Evolutionary conservation across 2,888 invertebrate species (phyloP).

Genomic region (Oasisia sp.): DNA sequence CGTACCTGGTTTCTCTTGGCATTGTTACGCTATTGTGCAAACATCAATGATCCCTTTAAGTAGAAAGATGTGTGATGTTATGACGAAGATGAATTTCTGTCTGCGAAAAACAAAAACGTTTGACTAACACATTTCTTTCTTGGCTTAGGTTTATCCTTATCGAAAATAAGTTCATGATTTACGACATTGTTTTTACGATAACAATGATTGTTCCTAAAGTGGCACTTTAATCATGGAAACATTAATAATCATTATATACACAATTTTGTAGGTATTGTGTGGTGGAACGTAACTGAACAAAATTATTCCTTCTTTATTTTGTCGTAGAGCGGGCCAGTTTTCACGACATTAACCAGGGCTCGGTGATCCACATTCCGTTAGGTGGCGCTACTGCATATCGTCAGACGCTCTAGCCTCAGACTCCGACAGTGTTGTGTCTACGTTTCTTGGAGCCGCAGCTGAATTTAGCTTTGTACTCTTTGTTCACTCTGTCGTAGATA

Average conservation of each 20-base stretch:
- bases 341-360: background rate
- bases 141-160: background rate
- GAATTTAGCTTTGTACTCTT: too few species aligned
- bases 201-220: background rate
- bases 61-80: too few species aligned
- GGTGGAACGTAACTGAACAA: background rate
- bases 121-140: background rate
- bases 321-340: background rate
- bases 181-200: slow-evolving; percentile 1
- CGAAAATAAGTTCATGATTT: background rate
- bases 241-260: background rate
- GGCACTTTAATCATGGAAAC: background rate
- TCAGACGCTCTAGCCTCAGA: background rate
- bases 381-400: background rate
- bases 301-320: background rate
- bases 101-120: background rate
- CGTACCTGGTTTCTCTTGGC: background rate
- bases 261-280: background rate
- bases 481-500: too few species aligned
- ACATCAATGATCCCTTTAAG: background rate
- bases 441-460: too few species aligned
- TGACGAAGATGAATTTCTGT: background rate
- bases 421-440: too few species aligned
- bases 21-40: background rate
- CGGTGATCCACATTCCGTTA: background rate